Evolutionary conservation across 2,888 invertebrate species (phyloP).

Genomic region (Azorinus chamasolen): DNA sequence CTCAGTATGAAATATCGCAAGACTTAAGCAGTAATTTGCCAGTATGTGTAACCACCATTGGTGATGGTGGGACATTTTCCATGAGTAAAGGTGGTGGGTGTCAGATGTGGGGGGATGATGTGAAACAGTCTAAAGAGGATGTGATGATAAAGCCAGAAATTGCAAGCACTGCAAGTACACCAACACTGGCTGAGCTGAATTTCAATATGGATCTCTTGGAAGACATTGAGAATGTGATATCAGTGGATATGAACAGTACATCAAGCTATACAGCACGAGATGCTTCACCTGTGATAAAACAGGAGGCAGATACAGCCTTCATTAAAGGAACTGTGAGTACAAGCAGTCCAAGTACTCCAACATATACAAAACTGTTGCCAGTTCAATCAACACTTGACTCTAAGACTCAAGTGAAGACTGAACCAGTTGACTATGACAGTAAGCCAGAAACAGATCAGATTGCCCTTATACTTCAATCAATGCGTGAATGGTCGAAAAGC

Average conservation of each 20-base stretch:
- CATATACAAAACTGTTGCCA: too few relatives aligned
- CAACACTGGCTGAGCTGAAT: constrained; percentile 77
- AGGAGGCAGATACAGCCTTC: constrained; percentile 7
- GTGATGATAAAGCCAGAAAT: constrained; percentile 38
- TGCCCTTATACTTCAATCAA: too few relatives aligned
- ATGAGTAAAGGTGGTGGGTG: constrained; percentile 19
- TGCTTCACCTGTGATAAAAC: constrained; percentile 3
- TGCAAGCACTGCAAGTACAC: constrained; percentile 45
- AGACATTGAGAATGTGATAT: constrained; percentile 54
- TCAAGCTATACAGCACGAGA: constrained; percentile 4
- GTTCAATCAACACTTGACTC: too few relatives aligned
- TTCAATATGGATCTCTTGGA: constrained; percentile 52
- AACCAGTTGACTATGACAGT: not conserved
- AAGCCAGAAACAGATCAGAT: not conserved
- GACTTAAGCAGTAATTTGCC: constrained; percentile 53
- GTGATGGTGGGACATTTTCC: constrained; percentile 7
- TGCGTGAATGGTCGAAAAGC: constrained; percentile 4
- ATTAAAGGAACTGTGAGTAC: too few relatives aligned
- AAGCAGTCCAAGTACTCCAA: too few relatives aligned
- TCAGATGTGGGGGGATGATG: constrained; percentile 10
- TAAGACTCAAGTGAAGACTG: too few relatives aligned
- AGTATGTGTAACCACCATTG: constrained; percentile 7
- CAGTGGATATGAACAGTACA: constrained; percentile 35
- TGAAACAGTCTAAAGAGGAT: constrained; percentile 23
- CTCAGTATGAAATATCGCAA: constrained; percentile 70